phyloP scores from a whole-genome alignment of 2,113 vertebrate species.

The Siniperca knerii region DNA sequence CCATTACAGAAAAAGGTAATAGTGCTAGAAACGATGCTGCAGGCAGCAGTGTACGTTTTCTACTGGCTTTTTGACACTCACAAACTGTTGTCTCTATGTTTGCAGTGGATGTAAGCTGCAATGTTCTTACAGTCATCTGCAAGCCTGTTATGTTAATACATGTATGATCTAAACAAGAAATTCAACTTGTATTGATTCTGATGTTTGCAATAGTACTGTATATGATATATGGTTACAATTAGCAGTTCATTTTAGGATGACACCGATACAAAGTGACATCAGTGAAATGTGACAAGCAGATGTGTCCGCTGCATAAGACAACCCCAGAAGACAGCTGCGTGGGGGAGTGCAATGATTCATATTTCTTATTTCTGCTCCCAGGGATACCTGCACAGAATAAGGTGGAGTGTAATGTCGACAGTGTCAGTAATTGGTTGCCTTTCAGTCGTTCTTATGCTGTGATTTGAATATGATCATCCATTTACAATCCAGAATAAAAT shows the following conservation, averaged over 20 bases:
- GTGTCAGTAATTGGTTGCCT: constrained; percentile 53
- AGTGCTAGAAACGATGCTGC: too few species aligned
- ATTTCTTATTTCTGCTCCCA: constrained; percentile 27
- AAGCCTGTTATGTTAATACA: neutral
- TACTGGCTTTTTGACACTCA: neutral
- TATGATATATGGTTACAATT: neutral
- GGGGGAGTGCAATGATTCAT: constrained; percentile 28
- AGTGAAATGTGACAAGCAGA: constrained; percentile 51
- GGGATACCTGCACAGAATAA: constrained; percentile 32
- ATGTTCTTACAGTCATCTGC: neutral
- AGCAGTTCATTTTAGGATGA: neutral
- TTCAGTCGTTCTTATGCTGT: constrained; percentile 22
- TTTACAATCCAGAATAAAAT: constrained; percentile 43
- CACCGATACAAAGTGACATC: constrained; percentile 25
- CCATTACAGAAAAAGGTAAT: neutral
- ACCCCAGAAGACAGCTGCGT: constrained; percentile 23
- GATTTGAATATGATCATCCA: constrained; percentile 53
- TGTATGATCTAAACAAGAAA: neutral
- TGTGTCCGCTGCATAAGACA: constrained; percentile 28
- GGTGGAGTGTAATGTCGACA: constrained; percentile 3
- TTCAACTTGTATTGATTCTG: neutral
- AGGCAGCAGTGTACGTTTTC: neutral
- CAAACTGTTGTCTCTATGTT: neutral
- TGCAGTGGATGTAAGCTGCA: neutral
- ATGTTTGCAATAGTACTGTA: neutral